Evolutionary conservation across 2,797 vertebrate species (phyloP).

Genomic region (Setipinna tenuifilis): DNA sequence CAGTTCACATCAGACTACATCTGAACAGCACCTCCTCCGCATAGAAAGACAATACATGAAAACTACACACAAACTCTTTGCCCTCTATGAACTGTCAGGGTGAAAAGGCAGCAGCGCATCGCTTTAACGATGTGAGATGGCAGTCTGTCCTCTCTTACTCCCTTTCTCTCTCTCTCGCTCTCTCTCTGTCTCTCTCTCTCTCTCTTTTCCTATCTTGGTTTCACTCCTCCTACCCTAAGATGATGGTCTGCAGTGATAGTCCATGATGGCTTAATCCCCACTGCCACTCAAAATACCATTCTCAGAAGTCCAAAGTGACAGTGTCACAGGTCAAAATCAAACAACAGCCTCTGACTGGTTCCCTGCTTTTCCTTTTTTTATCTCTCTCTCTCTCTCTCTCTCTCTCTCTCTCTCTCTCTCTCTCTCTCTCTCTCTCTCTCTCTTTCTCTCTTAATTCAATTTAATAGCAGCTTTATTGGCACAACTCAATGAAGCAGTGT

Average conservation of each 20-base stretch:
- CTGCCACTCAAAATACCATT: background rate
- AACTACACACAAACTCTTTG: conserved; percentile 1
- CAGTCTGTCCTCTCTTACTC: background rate
- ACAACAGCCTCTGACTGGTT: background rate
- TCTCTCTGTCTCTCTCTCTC: background rate
- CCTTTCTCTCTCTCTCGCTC: background rate
- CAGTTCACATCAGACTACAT: too few relatives aligned
- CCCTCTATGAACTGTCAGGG: conserved; percentile 20
- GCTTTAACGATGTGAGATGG: background rate
- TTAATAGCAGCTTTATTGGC: too few relatives aligned
- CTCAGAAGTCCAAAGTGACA: background rate
- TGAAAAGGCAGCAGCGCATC: background rate
- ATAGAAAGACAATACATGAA: background rate
- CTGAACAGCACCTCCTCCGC: background rate
- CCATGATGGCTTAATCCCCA: background rate
- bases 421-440: background rate
- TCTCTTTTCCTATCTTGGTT: background rate
- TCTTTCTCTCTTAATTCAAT: background rate
- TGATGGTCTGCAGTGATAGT: background rate
- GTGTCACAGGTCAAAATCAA: conserved; percentile 8
- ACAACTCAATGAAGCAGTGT: too few relatives aligned
- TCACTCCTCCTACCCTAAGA: background rate
- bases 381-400: background rate
- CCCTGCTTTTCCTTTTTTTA: background rate
- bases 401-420: background rate